phyloP scores from a whole-genome alignment of 1,140 invertebrate species.

The Temnothorax curvispinosus region DNA sequence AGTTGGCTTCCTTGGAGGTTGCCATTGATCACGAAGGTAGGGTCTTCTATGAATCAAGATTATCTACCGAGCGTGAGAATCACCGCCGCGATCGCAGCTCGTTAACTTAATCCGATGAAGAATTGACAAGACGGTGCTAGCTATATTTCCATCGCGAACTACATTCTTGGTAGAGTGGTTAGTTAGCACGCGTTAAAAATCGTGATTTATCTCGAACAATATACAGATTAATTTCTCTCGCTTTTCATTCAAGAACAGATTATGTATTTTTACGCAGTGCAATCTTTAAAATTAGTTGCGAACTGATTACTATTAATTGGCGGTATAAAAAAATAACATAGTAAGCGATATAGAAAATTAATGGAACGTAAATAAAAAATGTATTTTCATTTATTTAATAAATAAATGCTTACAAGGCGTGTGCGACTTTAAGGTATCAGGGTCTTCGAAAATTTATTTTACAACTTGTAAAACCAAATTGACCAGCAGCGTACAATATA shows the following conservation, averaged over 20 bases:
- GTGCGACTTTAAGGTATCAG: not conserved
- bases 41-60: constrained; percentile 45
- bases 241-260: not conserved
- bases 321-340: not conserved
- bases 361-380: not conserved
- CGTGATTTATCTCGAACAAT: not conserved
- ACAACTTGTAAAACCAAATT: not conserved
- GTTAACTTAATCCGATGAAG: constrained; percentile 53
- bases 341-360: not conserved
- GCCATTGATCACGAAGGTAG: constrained; percentile 5
- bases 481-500: not conserved
- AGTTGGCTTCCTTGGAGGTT: not conserved
- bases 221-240: not conserved
- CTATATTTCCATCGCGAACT: constrained; percentile 15
- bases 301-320: not conserved
- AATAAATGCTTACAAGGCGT: not conserved
- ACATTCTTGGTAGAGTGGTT: not conserved
- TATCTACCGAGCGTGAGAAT: constrained; percentile 35
- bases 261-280: not conserved
- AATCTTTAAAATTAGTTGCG: not conserved
- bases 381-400: not conserved
- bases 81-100: not conserved
- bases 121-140: constrained; percentile 25
- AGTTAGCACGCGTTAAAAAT: not conserved
- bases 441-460: not conserved